Base-by-base conservation (phyloP, 2,113 vertebrate genomes). In the Galeopterus variegatus region DNA sequence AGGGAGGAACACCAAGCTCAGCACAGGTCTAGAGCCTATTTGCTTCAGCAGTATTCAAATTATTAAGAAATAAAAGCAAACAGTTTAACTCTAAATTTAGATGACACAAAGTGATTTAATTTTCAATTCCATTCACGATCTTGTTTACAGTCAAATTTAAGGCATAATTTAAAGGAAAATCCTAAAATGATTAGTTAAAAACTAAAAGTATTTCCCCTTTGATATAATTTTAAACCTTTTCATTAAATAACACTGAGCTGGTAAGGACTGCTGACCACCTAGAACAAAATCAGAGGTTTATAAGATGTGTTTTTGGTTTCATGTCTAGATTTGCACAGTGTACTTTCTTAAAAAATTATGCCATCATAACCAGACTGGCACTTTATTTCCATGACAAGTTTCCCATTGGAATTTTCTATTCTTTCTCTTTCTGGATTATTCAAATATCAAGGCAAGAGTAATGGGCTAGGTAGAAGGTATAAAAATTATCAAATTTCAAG, bases 301-400 rank as follows among this genome's bases (percentile, higher is more conserved):
- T 60, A 3, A 75, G 52, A 60, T 23, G 56, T 97, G 89, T 96
- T 98, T 96, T 24, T 80, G 12, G 56, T 85, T 93, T 75, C 75
- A 91, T 76, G 83, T 95, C 97, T 94, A 98, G 96, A 97, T 94
- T 97, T 97, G 76, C 81, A 97, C 3, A 70, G 48, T 0, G 18
- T 52, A 73, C 87, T 96, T 83, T 97, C 97, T 98, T 98, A 94
- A 4, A 52, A 96, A 98, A 98, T 95, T 97, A 98, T 98, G 98
- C 95, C 94, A 98, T 97, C 96, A 97, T 93, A 98, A 97, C 90
- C 90, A 97, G 50, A 97, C 70, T 15, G 26, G n/a, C 95, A 97
- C 97, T 88, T 97, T 96, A 95, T 96, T 97, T 97, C 98, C 76
- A 98, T 97, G 92, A 98, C 87, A 96, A 98, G 91, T 93, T 98